Percentiles rank a stretch among this genome's conserved stretches.
Conservation (phyloP, 2,797 vertebrate genomes). For the Onychomys leucogaster region DNA sequence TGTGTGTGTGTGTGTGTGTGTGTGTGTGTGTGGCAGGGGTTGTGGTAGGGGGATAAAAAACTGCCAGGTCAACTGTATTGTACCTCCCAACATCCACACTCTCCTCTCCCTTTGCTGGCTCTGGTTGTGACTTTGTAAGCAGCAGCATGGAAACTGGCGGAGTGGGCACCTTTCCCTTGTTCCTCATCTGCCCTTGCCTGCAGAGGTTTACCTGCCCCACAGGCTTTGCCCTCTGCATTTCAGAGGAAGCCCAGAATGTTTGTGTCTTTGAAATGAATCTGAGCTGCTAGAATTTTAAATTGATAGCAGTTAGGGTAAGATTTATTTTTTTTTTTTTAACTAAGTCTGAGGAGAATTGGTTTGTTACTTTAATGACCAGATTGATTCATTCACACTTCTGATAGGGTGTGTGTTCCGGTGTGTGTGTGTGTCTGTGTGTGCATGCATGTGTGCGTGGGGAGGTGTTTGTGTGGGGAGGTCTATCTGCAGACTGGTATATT, state of each 20-base stretch:
- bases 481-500: background rate
- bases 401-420: background rate
- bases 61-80: background rate
- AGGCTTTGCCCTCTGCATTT: background rate
- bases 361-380: constrained; percentile 43
- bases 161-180: background rate
- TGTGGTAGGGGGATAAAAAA: background rate
- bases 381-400: constrained; percentile 1
- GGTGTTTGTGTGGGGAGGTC: background rate
- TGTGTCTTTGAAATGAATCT: constrained; percentile 37
- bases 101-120: background rate
- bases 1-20: too few species aligned
- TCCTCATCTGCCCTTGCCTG: background rate
- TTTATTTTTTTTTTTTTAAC: constrained; percentile 24
- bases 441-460: too few species aligned
- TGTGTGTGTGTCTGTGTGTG: background rate
- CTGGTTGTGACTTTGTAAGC: constrained; percentile 19
- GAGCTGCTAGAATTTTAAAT: constrained; percentile 28
- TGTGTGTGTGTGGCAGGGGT: too few species aligned
- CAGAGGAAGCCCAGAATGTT: background rate
- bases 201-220: background rate
- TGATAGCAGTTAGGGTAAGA: constrained; percentile 52
- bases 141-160: constrained; percentile 29
- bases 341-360: constrained; percentile 16
- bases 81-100: constrained; percentile 16